phyloP scores from a whole-genome alignment of 2,113 vertebrate species.

The Boulengeromyrus knoepffleri region DNA sequence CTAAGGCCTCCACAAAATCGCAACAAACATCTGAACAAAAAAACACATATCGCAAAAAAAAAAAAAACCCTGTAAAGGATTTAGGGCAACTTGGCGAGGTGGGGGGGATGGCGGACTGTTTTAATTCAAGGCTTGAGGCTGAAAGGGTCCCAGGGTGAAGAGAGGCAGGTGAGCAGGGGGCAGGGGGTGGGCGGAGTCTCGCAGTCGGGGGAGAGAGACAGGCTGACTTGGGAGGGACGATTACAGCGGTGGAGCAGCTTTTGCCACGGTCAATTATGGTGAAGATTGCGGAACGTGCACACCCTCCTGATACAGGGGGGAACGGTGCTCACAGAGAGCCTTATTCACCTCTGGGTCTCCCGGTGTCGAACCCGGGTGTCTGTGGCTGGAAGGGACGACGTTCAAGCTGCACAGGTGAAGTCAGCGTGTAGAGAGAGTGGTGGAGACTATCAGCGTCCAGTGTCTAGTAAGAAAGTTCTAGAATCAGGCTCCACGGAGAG shows the following conservation, averaged over 20 bases:
- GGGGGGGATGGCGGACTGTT: not conserved
- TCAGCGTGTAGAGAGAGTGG: not conserved
- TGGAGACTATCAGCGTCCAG: not conserved
- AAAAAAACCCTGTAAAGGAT: not conserved
- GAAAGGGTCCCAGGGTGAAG: not conserved
- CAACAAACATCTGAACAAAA: not conserved
- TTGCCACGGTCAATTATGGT: slow-evolving; percentile 9
- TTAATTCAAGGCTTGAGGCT: not conserved
- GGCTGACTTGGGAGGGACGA: not conserved
- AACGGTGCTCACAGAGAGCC: not conserved
- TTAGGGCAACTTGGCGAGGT: not conserved
- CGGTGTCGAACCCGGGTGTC: not conserved
- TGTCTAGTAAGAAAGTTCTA: not conserved
- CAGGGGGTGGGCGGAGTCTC: no score
- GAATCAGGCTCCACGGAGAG: not conserved
- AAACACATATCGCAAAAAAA: not conserved
- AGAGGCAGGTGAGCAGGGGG: not conserved
- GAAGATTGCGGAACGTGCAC: slow-evolving; percentile 5
- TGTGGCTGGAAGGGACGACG: not conserved
- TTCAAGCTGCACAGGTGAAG: not conserved
- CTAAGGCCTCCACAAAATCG: not conserved
- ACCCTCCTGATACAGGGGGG: not conserved
- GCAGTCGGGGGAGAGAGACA: not conserved
- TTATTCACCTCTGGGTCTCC: not conserved
- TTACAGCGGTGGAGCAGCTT: not conserved